Conservation (phyloP, 2,888 invertebrate genomes). For the Syrista parreyssii region DNA sequence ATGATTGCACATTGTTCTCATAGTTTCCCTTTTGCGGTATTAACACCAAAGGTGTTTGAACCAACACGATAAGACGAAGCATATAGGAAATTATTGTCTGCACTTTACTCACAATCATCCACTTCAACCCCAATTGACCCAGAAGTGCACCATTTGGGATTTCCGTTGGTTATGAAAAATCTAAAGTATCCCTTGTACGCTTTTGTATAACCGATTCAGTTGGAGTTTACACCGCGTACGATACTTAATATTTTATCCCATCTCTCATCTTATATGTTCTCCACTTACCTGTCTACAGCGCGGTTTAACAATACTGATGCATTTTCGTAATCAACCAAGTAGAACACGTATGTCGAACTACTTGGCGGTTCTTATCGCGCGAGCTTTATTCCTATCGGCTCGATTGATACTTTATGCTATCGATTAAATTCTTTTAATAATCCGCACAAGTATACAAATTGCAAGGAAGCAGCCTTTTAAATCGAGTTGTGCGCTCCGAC, state of each 20-base stretch:
- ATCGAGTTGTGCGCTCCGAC: conserved; percentile 37
- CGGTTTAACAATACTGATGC: conserved; percentile 20
- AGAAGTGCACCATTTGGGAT: not conserved
- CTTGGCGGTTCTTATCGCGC: conserved; percentile 3
- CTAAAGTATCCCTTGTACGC: not conserved
- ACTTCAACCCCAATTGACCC: not conserved
- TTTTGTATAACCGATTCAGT: not conserved
- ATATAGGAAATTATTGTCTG: not conserved
- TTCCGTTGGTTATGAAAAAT: not conserved
- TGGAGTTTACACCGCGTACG: not conserved
- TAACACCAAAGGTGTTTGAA: conserved; percentile 12
- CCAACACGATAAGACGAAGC: not conserved
- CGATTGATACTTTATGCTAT: not conserved
- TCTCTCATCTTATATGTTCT: conserved; percentile 3
- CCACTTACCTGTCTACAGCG: conserved; percentile 8
- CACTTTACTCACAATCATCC: not conserved
- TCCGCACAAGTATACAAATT: not conserved
- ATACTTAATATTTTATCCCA: not conserved
- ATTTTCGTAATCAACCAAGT: conserved; percentile 11
- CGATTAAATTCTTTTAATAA: not conserved
- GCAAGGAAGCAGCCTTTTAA: not conserved
- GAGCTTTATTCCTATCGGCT: not conserved
- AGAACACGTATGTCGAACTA: not conserved
- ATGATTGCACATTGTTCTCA: conserved; percentile 50
- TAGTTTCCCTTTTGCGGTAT: conserved; percentile 51